Evolutionary conservation across 1,140 invertebrate species (phyloP).

Genomic region (Pseudomyrmex pallidus): DNA sequence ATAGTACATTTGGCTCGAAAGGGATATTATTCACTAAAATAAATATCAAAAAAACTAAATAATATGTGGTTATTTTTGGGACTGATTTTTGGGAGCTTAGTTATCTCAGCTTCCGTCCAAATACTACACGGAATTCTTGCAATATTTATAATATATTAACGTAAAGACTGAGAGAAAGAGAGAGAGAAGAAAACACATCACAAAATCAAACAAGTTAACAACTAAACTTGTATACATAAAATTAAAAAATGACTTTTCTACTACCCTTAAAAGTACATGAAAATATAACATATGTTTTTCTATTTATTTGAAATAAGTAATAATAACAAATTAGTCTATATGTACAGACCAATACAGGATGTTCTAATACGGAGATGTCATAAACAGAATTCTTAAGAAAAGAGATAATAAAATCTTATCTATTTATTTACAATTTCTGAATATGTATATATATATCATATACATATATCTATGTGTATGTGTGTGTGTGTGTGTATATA

Average conservation of each 20-base stretch:
- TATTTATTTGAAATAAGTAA: constrained; percentile 33
- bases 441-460: too few species aligned
- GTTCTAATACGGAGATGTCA: background rate
- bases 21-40: too few species aligned
- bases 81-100: too few species aligned
- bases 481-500: too few species aligned
- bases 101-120: too few species aligned
- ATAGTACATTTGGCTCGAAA: too few species aligned
- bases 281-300: background rate
- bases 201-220: background rate
- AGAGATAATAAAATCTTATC: background rate
- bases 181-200: too few species aligned
- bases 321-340: constrained; percentile 7
- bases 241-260: background rate
- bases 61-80: too few species aligned
- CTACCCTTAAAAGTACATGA: background rate
- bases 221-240: background rate
- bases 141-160: too few species aligned
- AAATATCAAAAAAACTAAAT: too few species aligned
- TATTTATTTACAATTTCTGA: constrained; percentile 44
- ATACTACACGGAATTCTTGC: background rate
- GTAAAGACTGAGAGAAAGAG: too few species aligned
- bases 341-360: background rate
- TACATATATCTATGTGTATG: too few species aligned
- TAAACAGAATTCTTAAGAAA: constrained; percentile 20